Base-by-base conservation (phyloP, 2,797 vertebrate species). In the Pristis pectinata region DNA sequence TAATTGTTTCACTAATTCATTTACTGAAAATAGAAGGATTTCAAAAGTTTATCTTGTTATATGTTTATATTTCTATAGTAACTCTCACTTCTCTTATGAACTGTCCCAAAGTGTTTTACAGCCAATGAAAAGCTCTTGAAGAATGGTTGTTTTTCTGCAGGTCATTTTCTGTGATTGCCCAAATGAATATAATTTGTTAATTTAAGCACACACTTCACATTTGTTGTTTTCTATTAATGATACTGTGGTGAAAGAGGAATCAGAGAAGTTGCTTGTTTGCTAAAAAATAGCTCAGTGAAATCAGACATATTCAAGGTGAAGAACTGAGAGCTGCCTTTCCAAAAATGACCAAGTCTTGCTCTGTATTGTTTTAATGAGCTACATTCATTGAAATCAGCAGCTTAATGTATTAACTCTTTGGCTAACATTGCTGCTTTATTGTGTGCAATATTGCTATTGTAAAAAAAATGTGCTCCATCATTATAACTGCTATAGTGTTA, bases 351-450 rank as follows among this genome's bases (percentile, higher is more conserved):
- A 92, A 27, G 83, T 34, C 53, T 87, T 87, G 41, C 56, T 30
- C 53, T 87, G 27, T 27, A 87, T 87, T 30, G 56, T 7, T 87
- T 59, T 34, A 56, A 87, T 56, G 56, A 59, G 49, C 53, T 87
- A 87, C 83, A 34, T 87, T 59, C 83, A 56, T 11, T 59, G 27
- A 87, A 87, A 87, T 87, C 83, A 59, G 83, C 83, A 87, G 30
- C 27, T 87, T 87, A 79, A 34, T 34, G 4, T 83, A 67, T 83
- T 53, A 83, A 83, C 22, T 56, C 27, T 87, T 87, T 13, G 13
- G 83, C 30, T 5, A 87, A 59, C 3, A 41, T 9, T 67, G 10
- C 41, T 92, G 19, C 37, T 70, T 67, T 44, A 93, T 93, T 93
- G 37, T 64, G 10, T 24, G 64, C 10, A 37, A 15, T 22, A n/a